A percentile compares a stretch with the other conserved stretches of the same genome.
Evolutionary conservation across 2,888 invertebrate species (phyloP).

Genomic region (Lissocephala sabroskyi): DNA sequence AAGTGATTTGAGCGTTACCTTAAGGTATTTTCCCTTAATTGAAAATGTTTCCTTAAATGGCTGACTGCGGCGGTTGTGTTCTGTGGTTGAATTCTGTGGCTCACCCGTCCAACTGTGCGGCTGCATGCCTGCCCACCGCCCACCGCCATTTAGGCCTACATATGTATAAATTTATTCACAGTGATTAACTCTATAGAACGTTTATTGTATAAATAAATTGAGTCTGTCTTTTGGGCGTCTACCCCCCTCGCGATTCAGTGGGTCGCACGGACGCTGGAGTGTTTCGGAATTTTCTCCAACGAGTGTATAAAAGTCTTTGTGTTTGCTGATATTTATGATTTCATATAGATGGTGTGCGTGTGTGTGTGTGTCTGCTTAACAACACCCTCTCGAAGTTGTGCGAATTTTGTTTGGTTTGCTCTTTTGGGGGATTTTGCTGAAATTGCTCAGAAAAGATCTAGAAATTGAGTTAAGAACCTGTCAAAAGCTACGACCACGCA

Average conservation of each 20-base stretch:
- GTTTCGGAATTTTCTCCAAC: too few species aligned
- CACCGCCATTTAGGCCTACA: too few species aligned
- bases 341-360: background rate
- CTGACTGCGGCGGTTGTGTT: constrained; percentile 20
- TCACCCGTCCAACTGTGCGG: background rate
- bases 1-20: constrained; percentile 66
- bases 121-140: too few species aligned
- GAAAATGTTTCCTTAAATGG: constrained; percentile 55
- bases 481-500: too few species aligned
- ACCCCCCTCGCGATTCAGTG: background rate
- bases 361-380: background rate
- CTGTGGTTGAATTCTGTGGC: constrained; percentile 41
- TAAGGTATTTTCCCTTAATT: constrained; percentile 53
- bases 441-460: too few species aligned
- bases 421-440: too few species aligned
- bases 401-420: too few species aligned
- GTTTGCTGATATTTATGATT: too few species aligned
- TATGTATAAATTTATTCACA: constrained; percentile 17
- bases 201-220: constrained; percentile 29
- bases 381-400: background rate
- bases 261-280: too few species aligned
- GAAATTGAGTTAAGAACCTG: too few species aligned
- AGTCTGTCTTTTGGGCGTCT: background rate
- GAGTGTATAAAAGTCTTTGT: too few species aligned
- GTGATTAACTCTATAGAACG: constrained; percentile 40